Conservation (phyloP, 2,797 vertebrate species). For the Hippocampus kuda region DNA sequence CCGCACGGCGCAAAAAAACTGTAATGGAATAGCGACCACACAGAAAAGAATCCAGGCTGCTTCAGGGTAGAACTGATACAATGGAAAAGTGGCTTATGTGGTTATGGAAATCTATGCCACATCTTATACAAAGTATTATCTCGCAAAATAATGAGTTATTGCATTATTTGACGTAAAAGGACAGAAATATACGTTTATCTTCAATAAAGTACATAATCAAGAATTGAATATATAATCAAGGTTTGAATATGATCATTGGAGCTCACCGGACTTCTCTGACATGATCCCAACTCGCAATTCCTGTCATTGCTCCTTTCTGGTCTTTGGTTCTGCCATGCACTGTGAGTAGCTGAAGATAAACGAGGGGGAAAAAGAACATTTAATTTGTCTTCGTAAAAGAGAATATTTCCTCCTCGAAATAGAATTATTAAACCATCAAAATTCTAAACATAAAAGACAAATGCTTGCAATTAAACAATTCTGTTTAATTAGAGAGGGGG, state of each 20-base stretch:
- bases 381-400: neutral
- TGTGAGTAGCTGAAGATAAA: slow-evolving; percentile 73
- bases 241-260: neutral
- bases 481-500: too few species aligned
- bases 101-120: too few species aligned
- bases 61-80: too few species aligned
- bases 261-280: slow-evolving; percentile 84
- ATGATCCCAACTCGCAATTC: slow-evolving; percentile 88
- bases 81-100: too few species aligned
- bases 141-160: neutral
- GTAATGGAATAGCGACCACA: too few species aligned
- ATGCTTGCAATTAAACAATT: too few species aligned
- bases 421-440: neutral
- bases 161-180: neutral
- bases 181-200: neutral
- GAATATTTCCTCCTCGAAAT: neutral
- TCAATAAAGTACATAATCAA: too few species aligned
- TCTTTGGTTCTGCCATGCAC: slow-evolving; percentile 95
- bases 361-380: neutral
- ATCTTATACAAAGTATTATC: neutral
- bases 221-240: too few species aligned
- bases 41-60: too few species aligned
- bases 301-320: slow-evolving; percentile 85
- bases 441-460: too few species aligned
- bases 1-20: too few species aligned